phyloP scores from a whole-genome alignment of 2,113 vertebrate species.

The Craseonycteris thonglongyai region DNA sequence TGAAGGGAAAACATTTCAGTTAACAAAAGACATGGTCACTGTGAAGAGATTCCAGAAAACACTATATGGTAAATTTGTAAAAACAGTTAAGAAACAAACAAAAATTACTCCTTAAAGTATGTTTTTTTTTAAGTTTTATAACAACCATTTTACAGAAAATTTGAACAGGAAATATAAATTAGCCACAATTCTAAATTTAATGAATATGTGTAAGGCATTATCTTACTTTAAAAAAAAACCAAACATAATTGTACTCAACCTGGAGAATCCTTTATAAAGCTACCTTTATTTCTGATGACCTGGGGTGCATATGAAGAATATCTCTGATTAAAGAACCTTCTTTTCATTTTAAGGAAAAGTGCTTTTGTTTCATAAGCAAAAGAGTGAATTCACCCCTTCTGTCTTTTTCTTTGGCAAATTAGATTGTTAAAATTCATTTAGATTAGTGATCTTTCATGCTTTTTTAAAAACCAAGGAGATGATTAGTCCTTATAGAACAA shows the following conservation, averaged over 20 bases:
- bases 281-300: background rate
- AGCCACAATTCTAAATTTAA: background rate
- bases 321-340: background rate
- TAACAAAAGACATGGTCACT: conserved; percentile 95
- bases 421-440: background rate
- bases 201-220: background rate
- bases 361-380: background rate
- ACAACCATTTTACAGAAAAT: background rate
- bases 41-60: conserved; percentile 98
- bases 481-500: background rate
- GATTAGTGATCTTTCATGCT: background rate
- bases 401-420: background rate
- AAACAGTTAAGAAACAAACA: conserved; percentile 1
- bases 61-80: conserved; percentile 86
- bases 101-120: background rate
- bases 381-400: background rate
- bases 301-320: background rate
- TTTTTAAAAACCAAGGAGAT: background rate
- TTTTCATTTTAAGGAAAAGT: background rate
- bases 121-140: conserved; percentile 22
- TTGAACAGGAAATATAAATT: background rate
- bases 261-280: background rate
- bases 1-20: conserved; percentile 92
- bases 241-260: background rate
- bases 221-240: background rate